A percentile compares a stretch with the other conserved stretches of the same genome.
phyloP scores from a whole-genome alignment of 2,797 vertebrate genomes.

The Lepilemur septentrionalis region DNA sequence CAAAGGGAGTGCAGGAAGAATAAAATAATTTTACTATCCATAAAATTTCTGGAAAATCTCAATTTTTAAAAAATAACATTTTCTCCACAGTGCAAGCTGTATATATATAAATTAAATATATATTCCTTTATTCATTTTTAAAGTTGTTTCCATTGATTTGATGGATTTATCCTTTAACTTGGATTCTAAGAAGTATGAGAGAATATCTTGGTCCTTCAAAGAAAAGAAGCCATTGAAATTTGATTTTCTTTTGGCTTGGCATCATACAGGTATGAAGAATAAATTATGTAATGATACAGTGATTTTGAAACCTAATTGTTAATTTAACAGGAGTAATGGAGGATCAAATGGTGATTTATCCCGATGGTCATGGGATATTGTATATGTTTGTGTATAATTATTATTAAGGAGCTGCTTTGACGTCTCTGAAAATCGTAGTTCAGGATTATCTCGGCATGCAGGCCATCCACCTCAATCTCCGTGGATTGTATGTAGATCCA shows the following conservation, averaged over 20 bases:
- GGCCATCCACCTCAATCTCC: not conserved
- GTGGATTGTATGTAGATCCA: not conserved
- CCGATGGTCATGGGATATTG: not conserved
- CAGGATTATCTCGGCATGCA: not conserved
- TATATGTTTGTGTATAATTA: not conserved
- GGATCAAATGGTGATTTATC: not conserved
- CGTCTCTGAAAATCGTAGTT: rapidly evolving
- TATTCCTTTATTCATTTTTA: constrained; percentile 67
- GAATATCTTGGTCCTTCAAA: constrained; percentile 87
- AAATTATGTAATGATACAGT: not conserved
- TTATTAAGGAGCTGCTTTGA: not conserved
- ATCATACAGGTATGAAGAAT: constrained; percentile 86
- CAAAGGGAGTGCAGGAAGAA: not conserved
- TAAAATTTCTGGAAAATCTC: not conserved
- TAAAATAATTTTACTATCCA: not conserved
- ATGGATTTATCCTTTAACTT: constrained; percentile 84
- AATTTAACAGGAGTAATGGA: not conserved
- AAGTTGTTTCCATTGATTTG: constrained; percentile 90
- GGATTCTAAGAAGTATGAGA: constrained; percentile 86
- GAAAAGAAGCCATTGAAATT: constrained; percentile 87
- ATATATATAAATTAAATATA: not conserved
- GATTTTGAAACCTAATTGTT: not conserved
- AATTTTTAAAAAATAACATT: not conserved
- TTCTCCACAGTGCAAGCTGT: not conserved
- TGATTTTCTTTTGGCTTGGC: constrained; percentile 88